Conservation (phyloP, 2,888 invertebrate species). For the Pardosa pseudoannulata region DNA sequence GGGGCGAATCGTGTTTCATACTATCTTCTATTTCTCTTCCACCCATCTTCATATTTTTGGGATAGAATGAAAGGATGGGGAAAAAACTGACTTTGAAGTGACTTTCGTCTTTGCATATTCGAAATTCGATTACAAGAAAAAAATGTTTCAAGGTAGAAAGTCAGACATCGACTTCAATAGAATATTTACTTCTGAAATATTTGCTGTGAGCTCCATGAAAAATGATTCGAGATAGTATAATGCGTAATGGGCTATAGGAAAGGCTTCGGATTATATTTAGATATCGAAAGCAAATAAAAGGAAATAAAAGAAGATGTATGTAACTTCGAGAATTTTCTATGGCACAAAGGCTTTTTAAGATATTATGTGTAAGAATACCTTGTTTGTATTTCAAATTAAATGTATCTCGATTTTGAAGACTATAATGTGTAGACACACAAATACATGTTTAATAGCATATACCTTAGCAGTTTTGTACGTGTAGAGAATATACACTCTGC, state of each 20-base stretch:
- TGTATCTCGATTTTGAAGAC: background rate
- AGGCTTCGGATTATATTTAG: conserved; percentile 53
- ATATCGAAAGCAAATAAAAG: conserved; percentile 48
- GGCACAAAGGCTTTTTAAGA: background rate
- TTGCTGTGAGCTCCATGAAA: conserved; percentile 44
- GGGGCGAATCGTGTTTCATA: background rate
- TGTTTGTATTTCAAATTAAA: background rate
- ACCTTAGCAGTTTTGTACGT: no score
- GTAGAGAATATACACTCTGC: no score
- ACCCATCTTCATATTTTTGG: background rate
- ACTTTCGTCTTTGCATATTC: conserved; percentile 48
- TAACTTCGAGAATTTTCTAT: background rate
- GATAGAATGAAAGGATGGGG: background rate
- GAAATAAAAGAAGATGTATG: background rate
- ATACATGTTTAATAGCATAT: no score
- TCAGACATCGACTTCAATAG: conserved; percentile 55
- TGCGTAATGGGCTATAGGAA: conserved; percentile 48
- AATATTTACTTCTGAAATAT: conserved; percentile 51
- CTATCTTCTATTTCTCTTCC: background rate
- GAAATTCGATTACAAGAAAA: conserved; percentile 55
- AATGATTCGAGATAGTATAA: conserved; percentile 36
- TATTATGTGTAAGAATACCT: background rate
- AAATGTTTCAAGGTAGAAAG: conserved; percentile 27
- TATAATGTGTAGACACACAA: background rate
- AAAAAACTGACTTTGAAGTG: conserved; percentile 48